These are phyloP conservation scores for Micropoecilia bifurca DNA, from an alignment of 2,797 vertebrate genomes.

Conservation along the genomic window DNA sequence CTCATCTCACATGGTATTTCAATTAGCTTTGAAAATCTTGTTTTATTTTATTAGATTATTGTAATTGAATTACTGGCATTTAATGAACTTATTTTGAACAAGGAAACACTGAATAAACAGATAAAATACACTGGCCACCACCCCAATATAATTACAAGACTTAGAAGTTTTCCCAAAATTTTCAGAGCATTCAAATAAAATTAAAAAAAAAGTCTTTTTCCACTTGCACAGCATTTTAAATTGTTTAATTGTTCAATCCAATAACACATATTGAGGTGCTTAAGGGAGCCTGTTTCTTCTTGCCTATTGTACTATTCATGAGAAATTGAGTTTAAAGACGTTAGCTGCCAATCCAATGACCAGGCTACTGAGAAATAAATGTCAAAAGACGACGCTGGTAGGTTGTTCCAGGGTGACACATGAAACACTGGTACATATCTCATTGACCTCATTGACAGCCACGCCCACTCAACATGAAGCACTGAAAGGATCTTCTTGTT, in stretches of 20 bases:
- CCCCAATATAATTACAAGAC: not conserved
- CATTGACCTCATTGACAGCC: not conserved
- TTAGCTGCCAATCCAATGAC: not conserved
- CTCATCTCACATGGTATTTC: constrained; percentile 70
- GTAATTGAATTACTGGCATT: constrained; percentile 57
- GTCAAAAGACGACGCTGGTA: not conserved
- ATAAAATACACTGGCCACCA: constrained; percentile 19
- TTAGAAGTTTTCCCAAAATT: not conserved
- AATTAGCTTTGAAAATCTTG: constrained; percentile 65
- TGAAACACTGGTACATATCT: not conserved
- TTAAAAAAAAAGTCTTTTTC: no score
- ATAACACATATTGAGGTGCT: not conserved
- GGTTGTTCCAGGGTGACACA: not conserved
- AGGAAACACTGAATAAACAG: constrained; percentile 26
- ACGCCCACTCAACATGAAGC: not conserved
- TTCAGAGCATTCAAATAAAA: not conserved
- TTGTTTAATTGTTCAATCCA: not conserved
- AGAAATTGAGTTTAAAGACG: not conserved
- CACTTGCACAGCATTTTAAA: not conserved
- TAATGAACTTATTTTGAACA: constrained; percentile 41
- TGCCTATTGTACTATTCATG: not conserved
- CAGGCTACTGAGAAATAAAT: constrained; percentile 5
- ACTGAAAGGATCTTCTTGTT: not conserved
- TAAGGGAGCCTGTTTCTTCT: not conserved
- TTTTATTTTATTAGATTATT: constrained; percentile 68